Base-by-base conservation (phyloP, 2,113 vertebrate genomes). In the Xenotilapia leptura region DNA sequence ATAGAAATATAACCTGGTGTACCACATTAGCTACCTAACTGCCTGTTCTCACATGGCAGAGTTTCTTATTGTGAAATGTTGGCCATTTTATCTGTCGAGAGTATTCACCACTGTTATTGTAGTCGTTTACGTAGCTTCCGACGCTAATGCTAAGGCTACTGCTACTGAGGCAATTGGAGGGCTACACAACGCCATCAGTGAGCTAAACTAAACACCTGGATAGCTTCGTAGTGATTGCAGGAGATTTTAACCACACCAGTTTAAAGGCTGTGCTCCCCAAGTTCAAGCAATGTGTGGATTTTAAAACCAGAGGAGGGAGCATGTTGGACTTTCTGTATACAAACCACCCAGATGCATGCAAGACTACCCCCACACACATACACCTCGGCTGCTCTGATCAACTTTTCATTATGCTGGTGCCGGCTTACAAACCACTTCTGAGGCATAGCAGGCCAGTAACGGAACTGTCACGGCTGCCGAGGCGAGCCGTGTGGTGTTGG, bases 61-160 rank as follows among this genome's bases (percentile, higher is more conserved):
- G 28, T 60, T 60, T 31, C 56, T 33, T 31, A 19, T 19, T 60
- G 56, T 60, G 4, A 60, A 33, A 60, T 10, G 5, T 60, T 60
- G 15, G 28, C 28, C 56, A 60, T 60, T 60, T 60, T 33, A 60
- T 33, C 56, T 33, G 56, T 33, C 28, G 3, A 33, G 14, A 60
- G 56, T 3, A 33, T 60, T 60, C 5, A 60, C 28, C 28, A 60
- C 28, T 10, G 56, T 60, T 33, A 33, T 60, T 60, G 28, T 10
- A 33, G 58, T 33, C 0, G 1, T 62, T 62, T 6, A 62, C 0
- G 15, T 62, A 62, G 58, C 15, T 33, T 4, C 1, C 2, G 1
- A 33, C 1, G 9, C 56, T 60, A 60, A 17, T 60, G 28, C 56
- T 60, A 17, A 58, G 21, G 3, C 54, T 23, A 15, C 42, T 47